Evolutionary conservation across 2,113 vertebrate genomes (phyloP), one percentile per base, ranked within the genome.

Genomic region (Pavo muticus): DNA sequence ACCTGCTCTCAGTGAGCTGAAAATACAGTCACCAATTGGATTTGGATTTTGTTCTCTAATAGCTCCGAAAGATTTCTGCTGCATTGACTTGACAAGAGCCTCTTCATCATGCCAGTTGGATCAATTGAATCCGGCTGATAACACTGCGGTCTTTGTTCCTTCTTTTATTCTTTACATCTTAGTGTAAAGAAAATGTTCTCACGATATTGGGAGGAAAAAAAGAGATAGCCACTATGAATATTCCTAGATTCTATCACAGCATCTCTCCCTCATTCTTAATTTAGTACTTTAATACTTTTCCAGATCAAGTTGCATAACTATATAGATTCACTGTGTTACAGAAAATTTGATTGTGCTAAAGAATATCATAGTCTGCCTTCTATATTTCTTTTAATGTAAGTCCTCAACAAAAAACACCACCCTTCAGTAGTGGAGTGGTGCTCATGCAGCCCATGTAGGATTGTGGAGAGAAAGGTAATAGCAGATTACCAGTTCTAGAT

Each of bases 201-300:
- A 32, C 20, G 64, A 40, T 77, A 54, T 8, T 60, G 54, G 30
- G 44, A 27, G 5, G 54, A 27, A 5, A 27, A 84, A 83, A n/a
- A 29, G 19, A 87, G 54, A 77, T 42, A 80, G 52, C 59, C 63
- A 54, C 19, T 24, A 57, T 68, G 90, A 71, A 76, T 48, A 73
- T 21, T 32, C 70, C 69, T 60, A 64, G 78, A 61, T 21, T 35
- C 65, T 81, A 68, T 87, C 70, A 60, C 60, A 77, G 63, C 15
- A 42, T 76, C 91, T 72, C 67, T 65, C 80, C 65, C 85, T 69
- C 47, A 75, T 74, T 76, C 64, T 69, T 91, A 64, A 82, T 87
- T 93, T 90, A 91, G 61, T 52, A 54, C 45, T 73, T 88, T 65
- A 95, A 87, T 87, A 79, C 9, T 73, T 87, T 65, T 69, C 77